Evolutionary conservation across 2,113 vertebrate genomes (phyloP).

Genomic region (Mellivora capensis): DNA sequence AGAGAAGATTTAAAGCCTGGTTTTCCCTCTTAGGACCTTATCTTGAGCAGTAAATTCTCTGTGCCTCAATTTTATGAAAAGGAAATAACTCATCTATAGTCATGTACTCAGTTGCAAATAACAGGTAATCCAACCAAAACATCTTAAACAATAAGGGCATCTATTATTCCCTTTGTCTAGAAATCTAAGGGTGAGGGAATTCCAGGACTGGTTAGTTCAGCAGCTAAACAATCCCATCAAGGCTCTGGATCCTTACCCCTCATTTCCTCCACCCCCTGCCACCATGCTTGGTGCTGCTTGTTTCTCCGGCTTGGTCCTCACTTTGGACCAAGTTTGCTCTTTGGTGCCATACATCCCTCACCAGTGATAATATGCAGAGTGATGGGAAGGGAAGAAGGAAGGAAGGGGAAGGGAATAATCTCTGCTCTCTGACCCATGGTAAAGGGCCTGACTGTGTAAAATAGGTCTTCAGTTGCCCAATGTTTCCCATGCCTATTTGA

Average conservation of each 20-base stretch:
- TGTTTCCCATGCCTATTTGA: background rate
- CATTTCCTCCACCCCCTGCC: background rate
- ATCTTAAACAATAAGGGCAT: background rate
- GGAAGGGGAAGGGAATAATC: background rate
- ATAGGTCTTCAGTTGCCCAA: background rate
- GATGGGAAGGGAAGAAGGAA: fast-evolving
- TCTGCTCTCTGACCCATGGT: background rate
- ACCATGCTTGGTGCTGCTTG: background rate
- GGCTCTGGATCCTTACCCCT: background rate
- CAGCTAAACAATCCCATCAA: background rate
- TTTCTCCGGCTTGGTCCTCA: background rate
- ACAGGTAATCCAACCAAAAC: background rate
- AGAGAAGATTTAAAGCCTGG: background rate
- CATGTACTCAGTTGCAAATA: background rate
- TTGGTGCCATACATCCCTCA: background rate
- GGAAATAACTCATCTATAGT: background rate
- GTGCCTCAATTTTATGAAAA: background rate
- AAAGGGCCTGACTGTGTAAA: background rate
- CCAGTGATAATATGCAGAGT: background rate
- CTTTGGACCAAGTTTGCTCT: background rate
- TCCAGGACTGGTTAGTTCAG: background rate
- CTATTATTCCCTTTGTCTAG: background rate
- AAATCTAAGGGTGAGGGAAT: background rate
- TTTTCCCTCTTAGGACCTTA: background rate
- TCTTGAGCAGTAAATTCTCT: background rate